Evolutionary conservation across 2,888 invertebrate species (phyloP), one percentile per base, ranked within the genome.

Genomic region (Rhorus exstirpatorius): DNA sequence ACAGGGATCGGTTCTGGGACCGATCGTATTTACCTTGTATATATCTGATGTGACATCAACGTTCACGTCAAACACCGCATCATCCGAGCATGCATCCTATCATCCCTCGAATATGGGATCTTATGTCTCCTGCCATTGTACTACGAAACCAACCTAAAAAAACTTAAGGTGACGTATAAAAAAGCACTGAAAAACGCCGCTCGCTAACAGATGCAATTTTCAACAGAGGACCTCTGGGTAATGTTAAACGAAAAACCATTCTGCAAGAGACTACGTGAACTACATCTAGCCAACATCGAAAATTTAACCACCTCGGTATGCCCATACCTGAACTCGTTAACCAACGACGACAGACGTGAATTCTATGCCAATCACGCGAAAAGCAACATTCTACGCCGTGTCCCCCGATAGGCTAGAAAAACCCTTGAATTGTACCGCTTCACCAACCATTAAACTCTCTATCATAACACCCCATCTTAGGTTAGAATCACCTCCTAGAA

Each of bases 1-100:
- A 19, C 61, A 61, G 41, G 61, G 35, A 61, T 41, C 41, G 19
- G 61, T 61, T 4, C 41, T 41, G 19, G 61, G 41, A 19, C 41
- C 61, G 41, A 61, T 61, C 38, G 41, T 61, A 17, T 61, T 61
- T 17, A 61, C 38, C 41, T 10, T 61, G 3, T 61, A 61, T 12
- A 31, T 67, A 67, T 67, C 67, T 17, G 67, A 67, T 49, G 67
- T 67, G 49, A 70, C 19, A 10, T 70, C 70, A 19, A 46, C 49
- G 49, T 49, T 14, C 26, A 70, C 53, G 38, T 53, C 38, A 41
- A 68, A 41, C 38, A 53, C 31, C 68, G 53, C 51, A 51, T 68
- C 26, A 68, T 68, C 51, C 49, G 68, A 31, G 49, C 51, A 14
- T 49, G 46, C 67, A 67, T 67, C 46, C 1, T 67, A 21, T 46